phyloP scores from a whole-genome alignment of 2,113 vertebrate genomes.

The Phodopus roborovskii region DNA sequence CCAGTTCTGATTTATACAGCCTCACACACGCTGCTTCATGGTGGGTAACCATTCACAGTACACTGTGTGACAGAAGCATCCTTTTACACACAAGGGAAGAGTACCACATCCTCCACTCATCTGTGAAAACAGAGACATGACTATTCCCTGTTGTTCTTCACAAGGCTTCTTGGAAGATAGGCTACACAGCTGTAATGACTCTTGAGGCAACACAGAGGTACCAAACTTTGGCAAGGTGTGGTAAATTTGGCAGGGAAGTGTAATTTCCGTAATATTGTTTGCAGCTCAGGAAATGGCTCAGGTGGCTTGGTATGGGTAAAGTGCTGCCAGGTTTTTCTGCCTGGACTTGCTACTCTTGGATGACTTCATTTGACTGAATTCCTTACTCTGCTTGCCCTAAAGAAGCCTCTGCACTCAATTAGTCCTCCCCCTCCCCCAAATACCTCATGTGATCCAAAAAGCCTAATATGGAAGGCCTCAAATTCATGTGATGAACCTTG shows the following conservation, averaged over 20 bases:
- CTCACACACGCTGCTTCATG: not conserved
- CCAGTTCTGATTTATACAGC: not conserved
- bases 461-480: slow-evolving; percentile 64
- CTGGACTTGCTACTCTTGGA: slow-evolving; percentile 56
- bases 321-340: slow-evolving; percentile 65
- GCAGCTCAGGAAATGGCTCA: slow-evolving; percentile 75
- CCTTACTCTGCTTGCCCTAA: slow-evolving; percentile 36
- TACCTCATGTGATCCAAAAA: slow-evolving; percentile 37
- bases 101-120: too few relatives aligned
- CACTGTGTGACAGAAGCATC: not conserved
- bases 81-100: not conserved
- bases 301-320: slow-evolving; percentile 59
- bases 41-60: not conserved
- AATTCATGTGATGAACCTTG: not conserved
- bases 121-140: not conserved
- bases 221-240: slow-evolving; percentile 59
- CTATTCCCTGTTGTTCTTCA: not conserved
- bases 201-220: not conserved
- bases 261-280: slow-evolving; percentile 77
- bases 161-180: not conserved
- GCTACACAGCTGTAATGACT: not conserved
- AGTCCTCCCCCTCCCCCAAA: slow-evolving; percentile 15
- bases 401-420: slow-evolving; percentile 35
- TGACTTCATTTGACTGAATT: slow-evolving; percentile 71
- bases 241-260: slow-evolving; percentile 72